Evolutionary conservation across 2,797 vertebrate species (phyloP).

Genomic region (Diglossa cyanea): DNA sequence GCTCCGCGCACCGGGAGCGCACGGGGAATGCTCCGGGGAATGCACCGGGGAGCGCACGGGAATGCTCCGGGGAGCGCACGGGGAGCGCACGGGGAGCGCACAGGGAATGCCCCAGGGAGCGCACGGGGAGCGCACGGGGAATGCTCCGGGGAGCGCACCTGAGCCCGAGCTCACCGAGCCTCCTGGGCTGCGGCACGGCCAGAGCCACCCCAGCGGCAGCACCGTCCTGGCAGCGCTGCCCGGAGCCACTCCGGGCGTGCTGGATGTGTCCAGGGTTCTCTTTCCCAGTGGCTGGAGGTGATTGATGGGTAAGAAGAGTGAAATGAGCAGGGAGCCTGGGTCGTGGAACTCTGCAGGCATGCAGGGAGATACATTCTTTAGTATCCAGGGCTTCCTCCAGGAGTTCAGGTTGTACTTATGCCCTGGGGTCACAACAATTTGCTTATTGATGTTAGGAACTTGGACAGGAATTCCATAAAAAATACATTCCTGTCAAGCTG

Average conservation of each 20-base stretch:
- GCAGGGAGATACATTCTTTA: neutral
- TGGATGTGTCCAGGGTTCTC: neutral
- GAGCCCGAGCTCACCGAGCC: neutral
- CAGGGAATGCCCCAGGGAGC: neutral
- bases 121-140: neutral
- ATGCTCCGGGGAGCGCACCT: neutral
- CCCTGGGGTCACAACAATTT: neutral
- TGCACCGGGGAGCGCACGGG: no score
- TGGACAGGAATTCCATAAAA: neutral
- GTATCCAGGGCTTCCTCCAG: neutral
- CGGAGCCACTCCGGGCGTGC: accelerated
- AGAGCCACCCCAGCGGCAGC: neutral
- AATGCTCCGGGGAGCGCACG: no score
- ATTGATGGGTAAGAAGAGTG: neutral
- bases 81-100: no score
- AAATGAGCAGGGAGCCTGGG: neutral
- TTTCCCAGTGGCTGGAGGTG: neutral
- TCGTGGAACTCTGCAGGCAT: accelerated
- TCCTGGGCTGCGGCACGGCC: neutral
- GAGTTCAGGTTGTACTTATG: neutral
- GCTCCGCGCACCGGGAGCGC: neutral
- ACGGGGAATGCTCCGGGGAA: neutral
- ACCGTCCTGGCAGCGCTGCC: neutral
- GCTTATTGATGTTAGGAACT: neutral
- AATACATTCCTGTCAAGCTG: neutral